Base-by-base conservation (phyloP, 2,888 invertebrate species). In the Drosophila basisetae region DNA sequence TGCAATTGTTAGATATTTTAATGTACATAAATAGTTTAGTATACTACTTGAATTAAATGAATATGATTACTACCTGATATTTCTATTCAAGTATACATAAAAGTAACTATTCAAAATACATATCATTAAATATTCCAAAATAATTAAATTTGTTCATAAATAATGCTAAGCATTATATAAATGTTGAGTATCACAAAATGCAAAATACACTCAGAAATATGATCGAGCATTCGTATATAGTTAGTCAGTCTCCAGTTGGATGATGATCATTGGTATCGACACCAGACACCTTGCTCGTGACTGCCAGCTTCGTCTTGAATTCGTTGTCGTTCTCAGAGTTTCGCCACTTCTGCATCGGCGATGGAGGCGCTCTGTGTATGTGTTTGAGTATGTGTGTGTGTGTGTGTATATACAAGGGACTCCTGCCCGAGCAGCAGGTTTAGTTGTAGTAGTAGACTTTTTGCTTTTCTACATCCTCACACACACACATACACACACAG, bases 381-480 rank as follows among this genome's bases (percentile, higher is more conserved):
- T 37, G 9, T n/a, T 9, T 33, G 62, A 52, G 22, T 30, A 7
- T 37, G 61, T 52, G 22, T 39, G 18, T 39, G 30, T 22, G 30
- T 30, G n/a, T 30, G 75, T 41, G 30, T 53, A 31, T 58, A 30
- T 58, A 30, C 54, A 49, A 47, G 41, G 33, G 41, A 56, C 49
- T 62, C 25, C 25, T 56, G 50, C 16, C 18, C 63, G 62, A 69
- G 68, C 69, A 58, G 60, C 59, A 73, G 75, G 76, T 59, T 86
- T 89, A 76, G 82, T 84, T 80, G 84, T 88, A 83, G 85, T 89
- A 71, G 84, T 90, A 84, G 84, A 74, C 75, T 80, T 91, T 90
- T 87, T 88, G 84, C 78, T 82, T 91, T 86, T 90, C 90, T 89
- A 90, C 84, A 86, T 74, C 64, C 82, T 62, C 73, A 68, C 63